Conservation (phyloP, 2,113 vertebrate genomes). For the Pogona vitticeps region DNA sequence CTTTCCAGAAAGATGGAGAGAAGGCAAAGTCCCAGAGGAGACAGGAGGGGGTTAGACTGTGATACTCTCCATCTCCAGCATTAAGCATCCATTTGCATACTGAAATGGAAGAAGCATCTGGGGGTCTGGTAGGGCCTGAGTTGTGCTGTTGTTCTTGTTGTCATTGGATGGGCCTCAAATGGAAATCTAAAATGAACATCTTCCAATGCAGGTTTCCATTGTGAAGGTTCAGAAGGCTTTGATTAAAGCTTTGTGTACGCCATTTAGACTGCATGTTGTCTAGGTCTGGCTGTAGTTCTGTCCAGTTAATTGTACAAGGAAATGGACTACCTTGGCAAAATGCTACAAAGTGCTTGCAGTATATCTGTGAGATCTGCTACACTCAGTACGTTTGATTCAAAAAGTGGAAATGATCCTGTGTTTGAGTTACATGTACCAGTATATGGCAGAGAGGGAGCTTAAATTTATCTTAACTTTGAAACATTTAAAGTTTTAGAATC, state of each 20-base stretch:
- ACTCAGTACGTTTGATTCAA: background rate
- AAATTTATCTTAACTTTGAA: background rate
- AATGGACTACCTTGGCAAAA: background rate
- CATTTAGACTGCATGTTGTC: background rate
- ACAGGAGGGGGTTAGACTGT: background rate
- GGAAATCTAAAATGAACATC: background rate
- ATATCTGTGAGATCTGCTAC: background rate
- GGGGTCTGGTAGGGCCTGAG: background rate
- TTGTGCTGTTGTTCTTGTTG: background rate
- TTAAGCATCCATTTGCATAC: background rate
- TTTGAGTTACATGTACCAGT: background rate
- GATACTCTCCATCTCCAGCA: background rate
- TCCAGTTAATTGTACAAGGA: background rate
- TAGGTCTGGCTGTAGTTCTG: background rate
- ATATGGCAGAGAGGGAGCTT: background rate
- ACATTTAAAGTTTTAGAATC: background rate
- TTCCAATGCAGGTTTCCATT: background rate
- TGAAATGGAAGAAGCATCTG: background rate
- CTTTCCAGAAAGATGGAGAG: background rate
- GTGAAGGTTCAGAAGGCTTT: background rate
- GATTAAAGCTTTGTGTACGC: background rate
- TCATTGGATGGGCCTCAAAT: background rate
- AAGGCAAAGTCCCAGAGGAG: background rate
- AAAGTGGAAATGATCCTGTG: background rate
- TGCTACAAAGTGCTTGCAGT: background rate